phyloP scores from a whole-genome alignment of 37 sponge, comb jelly and placozoan species.

The Chondrosia reniformis region DNA sequence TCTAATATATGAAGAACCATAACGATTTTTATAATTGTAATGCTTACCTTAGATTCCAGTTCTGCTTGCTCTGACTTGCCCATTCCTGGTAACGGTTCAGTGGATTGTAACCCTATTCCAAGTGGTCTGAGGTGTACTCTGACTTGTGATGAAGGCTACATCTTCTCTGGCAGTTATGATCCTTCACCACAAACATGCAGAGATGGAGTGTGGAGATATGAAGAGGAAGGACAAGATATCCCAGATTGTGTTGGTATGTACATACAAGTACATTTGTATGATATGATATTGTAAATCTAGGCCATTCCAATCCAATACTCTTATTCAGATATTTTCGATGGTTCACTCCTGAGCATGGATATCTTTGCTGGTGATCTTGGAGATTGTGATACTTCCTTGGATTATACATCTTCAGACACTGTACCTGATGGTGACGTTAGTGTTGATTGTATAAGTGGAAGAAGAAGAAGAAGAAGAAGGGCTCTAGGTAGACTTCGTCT shows the following conservation, averaged over 20 bases:
- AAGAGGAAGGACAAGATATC: background rate
- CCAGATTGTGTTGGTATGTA: slow-evolving; percentile 12
- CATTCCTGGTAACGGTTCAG: background rate
- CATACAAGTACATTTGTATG: background rate
- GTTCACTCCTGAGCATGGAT: background rate
- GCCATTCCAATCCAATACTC: background rate
- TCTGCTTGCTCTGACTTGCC: slow-evolving; percentile 1
- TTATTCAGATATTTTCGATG: background rate
- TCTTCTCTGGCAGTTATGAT: background rate
- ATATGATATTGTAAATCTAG: background rate
- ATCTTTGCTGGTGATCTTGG: slow-evolving; percentile 1
- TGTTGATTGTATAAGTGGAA: background rate
- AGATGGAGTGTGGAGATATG: slow-evolving; percentile 14
- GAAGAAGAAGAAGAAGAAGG: background rate
- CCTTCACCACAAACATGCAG: slow-evolving; percentile 11
- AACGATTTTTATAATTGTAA: background rate
- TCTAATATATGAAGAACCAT: background rate
- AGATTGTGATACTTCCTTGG: background rate
- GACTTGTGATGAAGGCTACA: background rate
- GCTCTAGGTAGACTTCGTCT: background rate
- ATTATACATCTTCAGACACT: background rate
- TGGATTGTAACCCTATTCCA: background rate
- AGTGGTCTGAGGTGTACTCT: background rate
- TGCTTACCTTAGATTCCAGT: slow-evolving; percentile 12
- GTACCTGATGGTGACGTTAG: background rate